Percentiles rank a stretch among this genome's conserved stretches.
Evolutionary conservation across 2,888 invertebrate species (phyloP).

Genomic region (Drosophila helvetica): DNA sequence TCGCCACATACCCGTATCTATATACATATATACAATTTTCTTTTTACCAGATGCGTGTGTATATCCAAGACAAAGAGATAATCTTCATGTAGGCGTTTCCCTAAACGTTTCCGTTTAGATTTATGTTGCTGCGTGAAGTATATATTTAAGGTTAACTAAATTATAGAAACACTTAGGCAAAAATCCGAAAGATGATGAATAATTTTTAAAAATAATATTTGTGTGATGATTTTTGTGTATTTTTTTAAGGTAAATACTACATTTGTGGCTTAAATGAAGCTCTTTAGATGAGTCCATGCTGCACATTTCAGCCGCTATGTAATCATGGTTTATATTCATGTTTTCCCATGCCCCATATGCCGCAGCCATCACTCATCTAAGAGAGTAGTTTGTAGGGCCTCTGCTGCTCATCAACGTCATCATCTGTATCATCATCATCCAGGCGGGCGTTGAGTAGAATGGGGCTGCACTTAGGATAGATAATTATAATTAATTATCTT

Average conservation of each 20-base stretch:
- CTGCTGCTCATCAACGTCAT: slow-evolving; percentile 41
- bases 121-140: slow-evolving; percentile 28
- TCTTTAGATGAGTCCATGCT: neutral
- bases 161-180: slow-evolving; percentile 59
- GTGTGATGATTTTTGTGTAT: slow-evolving; percentile 6
- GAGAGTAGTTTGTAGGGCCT: slow-evolving; percentile 17
- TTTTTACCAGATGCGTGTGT: slow-evolving; percentile 1
- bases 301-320: slow-evolving; percentile 38
- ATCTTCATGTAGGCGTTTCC: slow-evolving; percentile 44
- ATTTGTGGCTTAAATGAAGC: slow-evolving; percentile 2
- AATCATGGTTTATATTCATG: slow-evolving; percentile 20
- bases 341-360: slow-evolving; percentile 20
- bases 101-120: slow-evolving; percentile 44
- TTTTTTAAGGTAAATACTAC: slow-evolving; percentile 5
- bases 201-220: slow-evolving; percentile 40
- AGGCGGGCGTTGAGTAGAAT: slow-evolving; percentile 55
- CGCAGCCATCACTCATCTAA: slow-evolving; percentile 10
- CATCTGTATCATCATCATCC: slow-evolving; percentile 28
- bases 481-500: slow-evolving; percentile 77
- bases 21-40: neutral
- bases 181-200: slow-evolving; percentile 56
- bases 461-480: slow-evolving; percentile 71
- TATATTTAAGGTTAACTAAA: slow-evolving; percentile 18
- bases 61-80: slow-evolving; percentile 29
- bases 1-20: neutral